phyloP scores from a whole-genome alignment of 2,113 vertebrate genomes.

The Alligator mississippiensis region DNA sequence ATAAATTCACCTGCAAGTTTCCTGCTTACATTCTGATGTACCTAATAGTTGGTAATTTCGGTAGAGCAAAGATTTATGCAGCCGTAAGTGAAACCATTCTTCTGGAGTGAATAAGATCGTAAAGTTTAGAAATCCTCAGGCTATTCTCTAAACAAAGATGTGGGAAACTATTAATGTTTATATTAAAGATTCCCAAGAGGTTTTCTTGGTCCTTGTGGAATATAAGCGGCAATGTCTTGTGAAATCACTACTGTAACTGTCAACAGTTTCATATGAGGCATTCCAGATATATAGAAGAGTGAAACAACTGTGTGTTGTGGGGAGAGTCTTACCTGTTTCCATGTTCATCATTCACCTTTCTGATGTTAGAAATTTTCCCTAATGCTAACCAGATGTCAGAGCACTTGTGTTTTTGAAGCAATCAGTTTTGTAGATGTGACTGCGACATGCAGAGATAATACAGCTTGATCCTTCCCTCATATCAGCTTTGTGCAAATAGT shows the following conservation, averaged over 20 bases:
- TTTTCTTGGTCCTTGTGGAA: conserved; percentile 70
- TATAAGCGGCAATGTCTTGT: conserved; percentile 75
- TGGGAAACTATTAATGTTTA: conserved; percentile 90
- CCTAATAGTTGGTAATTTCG: conserved; percentile 55
- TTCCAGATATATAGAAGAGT: conserved; percentile 51
- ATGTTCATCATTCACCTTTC: not conserved
- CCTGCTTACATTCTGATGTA: conserved; percentile 52
- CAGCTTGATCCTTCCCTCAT: not conserved
- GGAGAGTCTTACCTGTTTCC: conserved; percentile 29
- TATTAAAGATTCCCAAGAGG: conserved; percentile 82
- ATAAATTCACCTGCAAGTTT: conserved; percentile 46
- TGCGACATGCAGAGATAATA: not conserved
- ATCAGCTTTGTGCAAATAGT: not conserved
- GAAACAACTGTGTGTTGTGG: not conserved
- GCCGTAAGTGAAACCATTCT: conserved; percentile 80
- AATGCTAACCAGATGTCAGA: conserved; percentile 16
- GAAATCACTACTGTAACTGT: conserved; percentile 57
- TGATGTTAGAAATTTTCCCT: conserved; percentile 25
- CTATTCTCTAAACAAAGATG: conserved; percentile 88
- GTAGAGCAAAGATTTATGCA: conserved; percentile 78
- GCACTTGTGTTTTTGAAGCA: not conserved
- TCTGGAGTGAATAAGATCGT: conserved; percentile 83
- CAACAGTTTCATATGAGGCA: conserved; percentile 60
- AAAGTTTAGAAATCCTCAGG: conserved; percentile 85
- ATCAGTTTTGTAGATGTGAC: not conserved